A percentile compares a stretch with the other conserved stretches of the same genome.
phyloP scores from a whole-genome alignment of 2,888 invertebrate species.

The Epirrhoe alternata region DNA sequence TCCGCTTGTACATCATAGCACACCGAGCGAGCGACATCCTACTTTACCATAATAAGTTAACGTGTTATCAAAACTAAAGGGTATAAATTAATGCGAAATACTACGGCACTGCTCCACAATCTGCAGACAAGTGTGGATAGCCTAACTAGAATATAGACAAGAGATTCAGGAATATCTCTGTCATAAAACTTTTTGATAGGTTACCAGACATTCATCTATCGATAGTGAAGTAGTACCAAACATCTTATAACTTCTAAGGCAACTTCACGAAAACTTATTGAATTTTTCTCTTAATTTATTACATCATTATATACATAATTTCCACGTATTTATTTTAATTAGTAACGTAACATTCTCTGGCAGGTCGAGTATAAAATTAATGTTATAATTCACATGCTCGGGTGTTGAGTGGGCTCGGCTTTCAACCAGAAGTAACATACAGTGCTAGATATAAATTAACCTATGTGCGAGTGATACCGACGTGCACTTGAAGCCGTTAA shows the following conservation, averaged over 20 bases:
- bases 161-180: not conserved
- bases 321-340: slow-evolving; percentile 76
- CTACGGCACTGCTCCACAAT: slow-evolving; percentile 43
- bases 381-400: slow-evolving; percentile 45
- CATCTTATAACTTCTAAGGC: slow-evolving; percentile 80
- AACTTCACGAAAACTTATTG: slow-evolving; percentile 82
- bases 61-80: slow-evolving; percentile 52
- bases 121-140: slow-evolving; percentile 5
- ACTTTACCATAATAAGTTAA: slow-evolving; percentile 45
- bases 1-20: slow-evolving; percentile 45
- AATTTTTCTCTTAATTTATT: slow-evolving; percentile 83
- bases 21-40: slow-evolving; percentile 36
- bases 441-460: slow-evolving; percentile 59
- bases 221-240: slow-evolving; percentile 27
- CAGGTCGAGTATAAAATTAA: slow-evolving; percentile 69
- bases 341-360: slow-evolving; percentile 77
- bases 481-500: slow-evolving; percentile 49
- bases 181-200: not conserved
- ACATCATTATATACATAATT: slow-evolving; percentile 84
- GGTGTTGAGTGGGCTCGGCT: slow-evolving; percentile 54
- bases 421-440: slow-evolving; percentile 66
- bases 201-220: not conserved
- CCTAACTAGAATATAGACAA: slow-evolving; percentile 2
- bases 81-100: slow-evolving; percentile 67
- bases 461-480: slow-evolving; percentile 57